Percentiles rank a stretch among this genome's conserved stretches.
Conservation (phyloP, 1,140 invertebrate species). For the Myzus persicae region DNA sequence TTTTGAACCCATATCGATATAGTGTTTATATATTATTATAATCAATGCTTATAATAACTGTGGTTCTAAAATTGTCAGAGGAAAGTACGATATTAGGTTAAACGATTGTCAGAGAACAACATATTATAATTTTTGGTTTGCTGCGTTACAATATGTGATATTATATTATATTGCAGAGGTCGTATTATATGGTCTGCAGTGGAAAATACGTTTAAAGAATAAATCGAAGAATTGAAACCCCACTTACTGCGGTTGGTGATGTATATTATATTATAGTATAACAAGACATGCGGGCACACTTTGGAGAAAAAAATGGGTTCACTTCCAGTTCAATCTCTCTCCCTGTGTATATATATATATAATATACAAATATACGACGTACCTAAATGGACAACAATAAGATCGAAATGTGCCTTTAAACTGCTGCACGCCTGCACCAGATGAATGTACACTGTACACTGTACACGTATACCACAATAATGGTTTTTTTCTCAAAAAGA, state of each 20-base stretch:
- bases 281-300: not conserved
- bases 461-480: not conserved
- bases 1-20: not conserved
- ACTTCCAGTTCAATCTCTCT: not conserved
- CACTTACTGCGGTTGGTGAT: not conserved
- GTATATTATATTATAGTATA: not conserved
- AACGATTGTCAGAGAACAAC: too few relatives aligned
- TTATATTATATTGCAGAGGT: not conserved
- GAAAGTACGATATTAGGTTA: too few relatives aligned
- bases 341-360: too few relatives aligned
- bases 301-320: not conserved
- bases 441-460: not conserved
- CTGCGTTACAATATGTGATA: not conserved
- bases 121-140: not conserved
- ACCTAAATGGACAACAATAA: constrained; percentile 30
- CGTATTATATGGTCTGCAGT: not conserved
- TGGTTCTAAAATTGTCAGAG: not conserved
- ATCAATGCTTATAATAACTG: not conserved
- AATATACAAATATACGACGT: too few relatives aligned
- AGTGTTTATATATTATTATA: not conserved
- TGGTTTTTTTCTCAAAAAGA: constrained; percentile 38
- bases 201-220: not conserved
- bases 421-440: not conserved
- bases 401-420: constrained; percentile 4
- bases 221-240: not conserved